These are phyloP conservation scores for Phaedon cochleariae DNA, from an alignment of 2,888 invertebrate genomes.

Conservation along the genomic window DNA sequence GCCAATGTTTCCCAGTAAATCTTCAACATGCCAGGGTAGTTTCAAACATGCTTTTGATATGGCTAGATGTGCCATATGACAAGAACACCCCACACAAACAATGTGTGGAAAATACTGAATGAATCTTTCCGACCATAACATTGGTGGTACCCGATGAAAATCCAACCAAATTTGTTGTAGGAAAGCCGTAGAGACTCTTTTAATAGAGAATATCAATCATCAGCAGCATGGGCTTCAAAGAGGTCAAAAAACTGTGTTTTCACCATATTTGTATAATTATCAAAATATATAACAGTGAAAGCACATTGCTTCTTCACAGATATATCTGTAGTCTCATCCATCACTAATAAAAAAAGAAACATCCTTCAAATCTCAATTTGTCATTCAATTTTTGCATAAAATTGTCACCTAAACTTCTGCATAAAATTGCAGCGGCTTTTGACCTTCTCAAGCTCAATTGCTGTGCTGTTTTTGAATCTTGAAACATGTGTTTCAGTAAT, in stretches of 20 bases:
- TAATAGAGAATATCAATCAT: conserved; percentile 11
- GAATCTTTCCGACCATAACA: conserved; percentile 25
- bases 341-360: conserved; percentile 22
- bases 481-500: conserved; percentile 28
- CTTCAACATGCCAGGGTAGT: conserved; percentile 48
- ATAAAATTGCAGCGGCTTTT: conserved; percentile 26
- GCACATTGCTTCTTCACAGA: conserved; percentile 26
- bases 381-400: conserved; percentile 3
- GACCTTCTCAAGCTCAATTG: conserved; percentile 27
- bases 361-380: conserved; percentile 3
- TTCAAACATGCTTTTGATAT: conserved; percentile 53
- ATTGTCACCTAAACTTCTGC: not conserved
- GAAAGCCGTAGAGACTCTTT: conserved; percentile 18
- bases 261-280: conserved; percentile 10
- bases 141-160: conserved; percentile 29
- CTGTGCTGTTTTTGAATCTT: conserved; percentile 34
- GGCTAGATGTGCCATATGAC: conserved; percentile 52
- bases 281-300: conserved; percentile 22
- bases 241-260: conserved; percentile 27
- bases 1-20: conserved; percentile 46
- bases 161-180: conserved; percentile 20
- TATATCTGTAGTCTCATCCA: conserved; percentile 23
- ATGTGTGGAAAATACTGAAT: conserved; percentile 37
- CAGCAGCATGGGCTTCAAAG: conserved; percentile 20
- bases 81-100: conserved; percentile 52